These are phyloP conservation scores for Phylloscopus trochilus DNA, from an alignment of 2,113 vertebrate species.

Conservation along the genomic window DNA sequence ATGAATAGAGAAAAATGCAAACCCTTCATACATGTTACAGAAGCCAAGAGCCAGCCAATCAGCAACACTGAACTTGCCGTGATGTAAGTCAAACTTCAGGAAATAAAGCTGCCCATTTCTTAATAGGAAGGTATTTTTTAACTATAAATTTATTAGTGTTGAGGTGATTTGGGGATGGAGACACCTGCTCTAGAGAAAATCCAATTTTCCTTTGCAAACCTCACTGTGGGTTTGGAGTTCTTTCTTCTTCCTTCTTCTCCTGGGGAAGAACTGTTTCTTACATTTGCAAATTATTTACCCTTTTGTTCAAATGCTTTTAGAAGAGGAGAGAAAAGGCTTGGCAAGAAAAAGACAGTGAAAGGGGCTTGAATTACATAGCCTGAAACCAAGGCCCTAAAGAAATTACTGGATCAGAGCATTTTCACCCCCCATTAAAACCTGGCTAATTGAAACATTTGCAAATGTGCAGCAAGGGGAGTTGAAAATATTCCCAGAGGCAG, in stretches of 20 bases:
- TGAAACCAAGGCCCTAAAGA: neutral
- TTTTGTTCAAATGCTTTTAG: neutral
- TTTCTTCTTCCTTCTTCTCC: neutral
- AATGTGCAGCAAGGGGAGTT: accelerated
- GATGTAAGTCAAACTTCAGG: neutral
- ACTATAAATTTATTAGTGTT: neutral
- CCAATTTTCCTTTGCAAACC: neutral
- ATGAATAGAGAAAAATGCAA: neutral
- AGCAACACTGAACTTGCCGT: neutral
- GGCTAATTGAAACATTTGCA: neutral
- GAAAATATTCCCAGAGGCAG: neutral
- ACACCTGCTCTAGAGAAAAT: neutral
- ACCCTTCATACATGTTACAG: neutral
- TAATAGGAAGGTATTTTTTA: neutral
- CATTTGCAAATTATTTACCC: neutral
- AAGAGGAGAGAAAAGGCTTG: neutral
- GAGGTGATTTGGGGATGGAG: neutral
- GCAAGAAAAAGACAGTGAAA: neutral
- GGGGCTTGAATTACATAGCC: neutral
- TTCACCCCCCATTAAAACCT: neutral
- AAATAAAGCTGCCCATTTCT: neutral
- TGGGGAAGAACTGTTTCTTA: neutral
- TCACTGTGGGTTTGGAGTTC: neutral
- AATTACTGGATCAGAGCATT: neutral
- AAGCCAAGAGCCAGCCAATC: neutral